Evolutionary conservation across 2,797 vertebrate species (phyloP), one percentile per base, ranked within the genome.

Genomic region (Darevskia mixta): DNA sequence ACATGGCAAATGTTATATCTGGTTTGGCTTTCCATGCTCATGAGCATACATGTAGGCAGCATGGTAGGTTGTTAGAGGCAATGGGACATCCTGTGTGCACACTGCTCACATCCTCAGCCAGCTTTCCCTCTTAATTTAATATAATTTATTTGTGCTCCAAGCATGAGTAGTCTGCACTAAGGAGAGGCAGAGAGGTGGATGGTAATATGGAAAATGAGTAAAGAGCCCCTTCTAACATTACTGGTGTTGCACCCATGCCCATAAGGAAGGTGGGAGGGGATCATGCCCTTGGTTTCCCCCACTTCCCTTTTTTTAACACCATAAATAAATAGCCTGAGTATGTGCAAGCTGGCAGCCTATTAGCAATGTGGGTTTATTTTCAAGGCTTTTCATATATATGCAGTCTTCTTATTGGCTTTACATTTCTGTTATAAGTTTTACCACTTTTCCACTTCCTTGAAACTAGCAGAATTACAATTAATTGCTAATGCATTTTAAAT

Each of bases 401-500:
- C 27, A 17, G 15, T 38, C 25, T 25, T 27, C 5, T 27, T 38
- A 82, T 41, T 29, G 13, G 6, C 35, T 18, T 73, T 29, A 41
- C 25, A 8, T 27, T 78, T 55, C 27, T 55, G 13, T 15, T 11
- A 73, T 13, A 85, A 66, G 5, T 15, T 88, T 78, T 15, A 71
- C 20, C 27, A 87, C 45, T 79, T 79, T 58, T 41, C 43, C 23
- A 83, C 3, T 79, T 87, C 7, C 6, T 15, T 71, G 81, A n/a
- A 35, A 7, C 20, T 35, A 8, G 66, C 32, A 88, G 27, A 92
- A 86, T 85, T 67, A 11, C 82, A 11, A 17, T 45, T 55, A 86
- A 45, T 79, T 85, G 5, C 49, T 55, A 85, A 55, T 11, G 49
- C 35, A 75, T 76, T 4, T 93, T 72, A 75, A 86, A 90, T 78